Evolutionary conservation across 2,113 vertebrate genomes (phyloP).

Genomic region (Redunca redunca): DNA sequence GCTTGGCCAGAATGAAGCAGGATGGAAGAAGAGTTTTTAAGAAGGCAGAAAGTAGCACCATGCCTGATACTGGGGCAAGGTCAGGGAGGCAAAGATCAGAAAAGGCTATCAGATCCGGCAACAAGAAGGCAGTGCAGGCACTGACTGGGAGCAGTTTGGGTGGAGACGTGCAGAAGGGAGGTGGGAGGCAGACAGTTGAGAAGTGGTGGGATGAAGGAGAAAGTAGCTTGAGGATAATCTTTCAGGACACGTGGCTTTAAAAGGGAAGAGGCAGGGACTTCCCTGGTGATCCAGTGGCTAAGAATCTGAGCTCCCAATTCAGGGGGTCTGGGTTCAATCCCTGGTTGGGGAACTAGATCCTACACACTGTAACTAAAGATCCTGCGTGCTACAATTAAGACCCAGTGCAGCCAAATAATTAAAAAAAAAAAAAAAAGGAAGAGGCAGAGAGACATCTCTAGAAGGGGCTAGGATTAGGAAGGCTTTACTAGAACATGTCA

Average conservation of each 20-base stretch:
- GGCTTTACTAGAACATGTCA: not conserved
- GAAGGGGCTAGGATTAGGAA: not conserved
- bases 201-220: not conserved
- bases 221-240: not conserved
- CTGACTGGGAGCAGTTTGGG: not conserved
- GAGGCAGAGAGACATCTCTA: not conserved
- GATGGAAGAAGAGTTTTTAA: not conserved
- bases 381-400: not conserved
- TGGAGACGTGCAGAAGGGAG: not conserved
- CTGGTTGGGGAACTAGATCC: not conserved
- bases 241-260: not conserved
- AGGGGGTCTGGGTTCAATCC: not conserved
- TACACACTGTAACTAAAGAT: not conserved
- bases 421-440: not conserved
- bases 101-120: accelerated
- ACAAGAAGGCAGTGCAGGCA: accelerated
- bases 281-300: not conserved
- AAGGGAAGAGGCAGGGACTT: not conserved
- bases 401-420: not conserved
- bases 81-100: not conserved
- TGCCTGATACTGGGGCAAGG: not conserved
- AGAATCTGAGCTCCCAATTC: not conserved
- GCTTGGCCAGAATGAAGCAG: not conserved
- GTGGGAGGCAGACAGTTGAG: not conserved
- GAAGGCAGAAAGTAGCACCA: not conserved